Evolutionary conservation across 2,113 vertebrate genomes (phyloP), one percentile per base, ranked within the genome.

Genomic region (Sander lucioperca): DNA sequence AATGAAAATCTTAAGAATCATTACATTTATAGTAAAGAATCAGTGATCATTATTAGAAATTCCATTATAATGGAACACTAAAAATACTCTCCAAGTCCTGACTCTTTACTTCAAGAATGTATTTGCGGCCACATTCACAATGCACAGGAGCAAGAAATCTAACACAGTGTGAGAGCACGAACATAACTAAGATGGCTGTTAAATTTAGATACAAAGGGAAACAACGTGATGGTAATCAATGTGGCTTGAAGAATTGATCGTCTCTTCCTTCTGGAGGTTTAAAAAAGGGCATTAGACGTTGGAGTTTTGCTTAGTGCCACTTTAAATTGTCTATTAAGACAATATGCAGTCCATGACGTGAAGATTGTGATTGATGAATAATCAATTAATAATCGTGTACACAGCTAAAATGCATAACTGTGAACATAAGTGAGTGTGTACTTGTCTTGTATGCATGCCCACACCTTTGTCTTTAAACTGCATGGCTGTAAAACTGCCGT

Each of bases 361-460:
- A 63, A 21, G 27, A 2, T 56, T 30, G 54, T 78, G 81, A 85
- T 30, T 64, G 80, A 87, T 79, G 16, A 80, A 77, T 63, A 79
- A 84, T 82, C 77, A 70, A 51, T 85, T 45, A 79, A 79, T 66
- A 83, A 56, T 61, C 18, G 50, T 30, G 39, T 51, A 47, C 39
- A 47, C 67, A 13, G 33, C 69, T 62, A 50, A 70, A 57, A 53
- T 59, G 74, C 70, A 53, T 12, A 33, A 45, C 64, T 50, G 48
- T 33, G 62, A 75, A 64, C 57, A 39, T 27, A 30, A 50, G 67
- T 2, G 48, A 50, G 62, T n/a, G 39, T 19, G 75, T 57, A 8
- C 70, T 66, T 19, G 50, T 58, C 47, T 48, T 27, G 6, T 64
- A 54, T 63, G 71, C 68, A 64, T 19, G 47, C 61, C 61, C 63